phyloP scores from a whole-genome alignment of 1,140 invertebrate genomes.

The Paracyclopina nana region DNA sequence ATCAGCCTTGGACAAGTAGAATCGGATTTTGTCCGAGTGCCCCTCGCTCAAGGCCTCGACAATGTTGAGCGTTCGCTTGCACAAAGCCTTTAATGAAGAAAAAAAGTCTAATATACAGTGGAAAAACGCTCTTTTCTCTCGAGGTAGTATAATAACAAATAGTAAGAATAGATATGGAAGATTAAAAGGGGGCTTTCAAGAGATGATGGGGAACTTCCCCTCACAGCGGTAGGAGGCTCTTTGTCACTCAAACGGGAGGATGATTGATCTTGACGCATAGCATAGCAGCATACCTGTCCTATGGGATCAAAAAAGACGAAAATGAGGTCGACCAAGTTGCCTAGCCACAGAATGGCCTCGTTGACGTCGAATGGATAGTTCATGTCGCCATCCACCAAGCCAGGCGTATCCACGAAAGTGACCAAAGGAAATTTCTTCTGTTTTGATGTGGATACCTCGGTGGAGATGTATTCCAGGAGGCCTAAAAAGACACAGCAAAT shows the following conservation, averaged over 20 bases:
- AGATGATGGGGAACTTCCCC: too few species aligned
- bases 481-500: slow-evolving; percentile 29
- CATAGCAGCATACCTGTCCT: slow-evolving; percentile 28
- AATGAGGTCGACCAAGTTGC: slow-evolving; percentile 37
- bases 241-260: too few species aligned
- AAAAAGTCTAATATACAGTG: neutral
- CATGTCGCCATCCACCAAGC: slow-evolving; percentile 42
- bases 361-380: slow-evolving; percentile 44
- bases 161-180: too few species aligned
- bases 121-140: too few species aligned
- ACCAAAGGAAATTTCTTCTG: slow-evolving; percentile 39
- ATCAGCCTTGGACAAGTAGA: slow-evolving; percentile 40
- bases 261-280: neutral
- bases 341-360: slow-evolving; percentile 36
- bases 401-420: slow-evolving; percentile 41
- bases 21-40: slow-evolving; percentile 35
- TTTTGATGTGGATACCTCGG: slow-evolving; percentile 38
- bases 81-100: slow-evolving; percentile 27
- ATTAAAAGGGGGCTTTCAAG: too few species aligned
- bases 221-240: too few species aligned
- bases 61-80: slow-evolving; percentile 37
- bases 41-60: slow-evolving; percentile 35
- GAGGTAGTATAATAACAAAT: too few species aligned
- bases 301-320: slow-evolving; percentile 45
- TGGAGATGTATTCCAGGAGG: slow-evolving; percentile 35